These are phyloP conservation scores for Nomia melanderi DNA, from an alignment of 1,140 invertebrate genomes.

Conservation along the genomic window DNA sequence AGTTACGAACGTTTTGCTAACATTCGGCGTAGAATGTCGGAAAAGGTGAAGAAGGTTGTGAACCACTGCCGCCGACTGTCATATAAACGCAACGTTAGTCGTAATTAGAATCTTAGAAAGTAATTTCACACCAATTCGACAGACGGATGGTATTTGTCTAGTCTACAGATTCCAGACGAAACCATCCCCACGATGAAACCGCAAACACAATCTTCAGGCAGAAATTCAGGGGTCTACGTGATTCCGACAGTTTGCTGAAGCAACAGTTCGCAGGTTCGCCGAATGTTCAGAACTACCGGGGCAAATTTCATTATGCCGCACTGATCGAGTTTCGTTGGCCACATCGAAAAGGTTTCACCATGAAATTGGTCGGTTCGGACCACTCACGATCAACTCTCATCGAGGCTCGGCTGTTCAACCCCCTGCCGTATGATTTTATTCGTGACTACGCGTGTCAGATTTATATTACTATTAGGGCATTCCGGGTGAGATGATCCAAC, in stretches of 20 bases:
- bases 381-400: conserved; percentile 22
- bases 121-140: neutral
- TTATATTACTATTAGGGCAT: too few species aligned
- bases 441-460: too few species aligned
- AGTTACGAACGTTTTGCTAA: too few species aligned
- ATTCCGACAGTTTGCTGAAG: conserved; percentile 13
- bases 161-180: too few species aligned
- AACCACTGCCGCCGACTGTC: too few species aligned
- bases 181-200: neutral
- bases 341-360: conserved; percentile 19
- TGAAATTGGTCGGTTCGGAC: conserved; percentile 36
- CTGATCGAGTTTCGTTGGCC: conserved; percentile 33
- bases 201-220: neutral
- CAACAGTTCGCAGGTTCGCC: conserved; percentile 26
- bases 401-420: too few species aligned
- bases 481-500: too few species aligned
- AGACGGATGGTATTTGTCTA: neutral
- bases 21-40: too few species aligned
- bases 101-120: too few species aligned
- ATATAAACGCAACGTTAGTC: too few species aligned
- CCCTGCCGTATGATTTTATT: too few species aligned
- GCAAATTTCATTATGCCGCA: conserved; percentile 27
- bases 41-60: too few species aligned
- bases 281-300: neutral
- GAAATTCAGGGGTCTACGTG: conserved; percentile 9